phyloP scores from a whole-genome alignment of 2,888 invertebrate genomes.

The Strigamia transsilvanica region DNA sequence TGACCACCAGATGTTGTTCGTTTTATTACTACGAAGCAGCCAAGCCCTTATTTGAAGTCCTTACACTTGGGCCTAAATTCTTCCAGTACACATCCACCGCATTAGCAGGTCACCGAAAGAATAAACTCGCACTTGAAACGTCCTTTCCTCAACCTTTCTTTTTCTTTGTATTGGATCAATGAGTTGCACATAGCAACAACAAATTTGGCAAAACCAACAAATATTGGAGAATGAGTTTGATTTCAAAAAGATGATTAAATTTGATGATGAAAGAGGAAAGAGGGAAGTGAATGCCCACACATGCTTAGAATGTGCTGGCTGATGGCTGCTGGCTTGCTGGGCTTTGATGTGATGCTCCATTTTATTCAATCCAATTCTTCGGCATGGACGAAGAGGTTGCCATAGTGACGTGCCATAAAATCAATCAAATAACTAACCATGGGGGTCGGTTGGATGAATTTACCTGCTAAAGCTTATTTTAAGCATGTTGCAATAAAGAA shows the following conservation, averaged over 20 bases:
- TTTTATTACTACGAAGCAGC: no score
- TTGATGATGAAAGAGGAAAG: background rate
- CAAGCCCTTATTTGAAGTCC: no score
- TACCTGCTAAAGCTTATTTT: background rate
- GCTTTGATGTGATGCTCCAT: background rate
- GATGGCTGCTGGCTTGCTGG: background rate
- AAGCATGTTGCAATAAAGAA: background rate
- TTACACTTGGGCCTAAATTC: no score
- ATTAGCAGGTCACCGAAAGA: no score
- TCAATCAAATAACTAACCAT: constrained; percentile 28
- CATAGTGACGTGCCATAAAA: constrained; percentile 14
- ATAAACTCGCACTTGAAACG: no score
- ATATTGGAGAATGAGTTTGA: no score
- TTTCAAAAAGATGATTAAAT: constrained; percentile 22
- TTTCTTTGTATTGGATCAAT: no score
- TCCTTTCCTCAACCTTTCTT: no score
- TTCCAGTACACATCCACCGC: no score
- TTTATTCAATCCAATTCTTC: constrained; percentile 34
- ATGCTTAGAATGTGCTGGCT: background rate
- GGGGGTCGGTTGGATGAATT: background rate
- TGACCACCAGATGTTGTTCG: no score
- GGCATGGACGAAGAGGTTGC: constrained; percentile 26
- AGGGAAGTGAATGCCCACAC: background rate
- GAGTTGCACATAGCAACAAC: no score
- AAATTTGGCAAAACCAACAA: no score